phyloP scores from a whole-genome alignment of 2,797 vertebrate genomes.

The Nyctibius grandis region DNA sequence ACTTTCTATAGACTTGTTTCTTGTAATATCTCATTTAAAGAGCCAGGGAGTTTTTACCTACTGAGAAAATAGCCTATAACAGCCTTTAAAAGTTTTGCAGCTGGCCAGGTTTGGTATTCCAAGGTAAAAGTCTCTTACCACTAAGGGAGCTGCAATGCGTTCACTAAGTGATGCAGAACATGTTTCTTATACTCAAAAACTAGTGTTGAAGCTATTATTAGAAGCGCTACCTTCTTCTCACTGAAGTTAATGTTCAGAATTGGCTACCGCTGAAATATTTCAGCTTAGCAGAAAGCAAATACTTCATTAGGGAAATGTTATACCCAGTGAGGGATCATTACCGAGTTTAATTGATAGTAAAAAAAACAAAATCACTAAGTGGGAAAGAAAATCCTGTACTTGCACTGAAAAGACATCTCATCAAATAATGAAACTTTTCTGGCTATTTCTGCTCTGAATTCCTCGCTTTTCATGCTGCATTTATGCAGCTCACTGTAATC shows the following conservation, averaged over 20 bases:
- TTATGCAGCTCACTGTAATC: conserved; percentile 35
- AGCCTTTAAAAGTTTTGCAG: conserved; percentile 47
- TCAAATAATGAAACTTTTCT: neutral
- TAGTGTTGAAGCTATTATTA: neutral
- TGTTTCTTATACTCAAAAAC: neutral
- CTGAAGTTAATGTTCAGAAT: neutral
- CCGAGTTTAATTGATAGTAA: neutral
- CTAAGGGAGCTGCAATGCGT: neutral
- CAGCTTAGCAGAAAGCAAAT: neutral
- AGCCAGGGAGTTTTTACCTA: conserved; percentile 24
- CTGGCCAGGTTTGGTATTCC: conserved; percentile 30
- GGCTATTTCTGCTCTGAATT: neutral
- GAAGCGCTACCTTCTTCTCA: neutral
- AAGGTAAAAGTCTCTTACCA: neutral
- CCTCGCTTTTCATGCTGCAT: neutral
- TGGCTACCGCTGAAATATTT: neutral
- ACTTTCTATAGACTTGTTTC: conserved; percentile 34
- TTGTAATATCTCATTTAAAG: conserved; percentile 52
- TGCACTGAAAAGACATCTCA: neutral
- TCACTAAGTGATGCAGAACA: neutral
- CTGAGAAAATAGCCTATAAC: conserved; percentile 50
- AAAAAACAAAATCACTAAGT: neutral
- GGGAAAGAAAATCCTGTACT: neutral
- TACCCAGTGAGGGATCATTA: neutral
- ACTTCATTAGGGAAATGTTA: conserved; percentile 14